phyloP scores from a whole-genome alignment of 23 tunicate genomes.

The Halocynthia aurantium region DNA sequence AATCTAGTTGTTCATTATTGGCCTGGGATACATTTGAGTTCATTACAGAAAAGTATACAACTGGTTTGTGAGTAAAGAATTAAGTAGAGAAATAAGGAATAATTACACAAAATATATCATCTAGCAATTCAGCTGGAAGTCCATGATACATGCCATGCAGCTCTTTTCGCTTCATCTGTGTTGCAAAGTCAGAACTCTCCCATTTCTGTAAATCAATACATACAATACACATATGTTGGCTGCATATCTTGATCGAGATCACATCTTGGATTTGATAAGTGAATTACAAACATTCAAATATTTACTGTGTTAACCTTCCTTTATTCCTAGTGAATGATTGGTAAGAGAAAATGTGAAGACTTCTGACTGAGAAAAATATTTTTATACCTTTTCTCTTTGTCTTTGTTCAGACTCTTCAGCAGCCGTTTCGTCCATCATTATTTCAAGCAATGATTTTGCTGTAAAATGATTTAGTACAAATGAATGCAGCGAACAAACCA shows the following conservation, averaged over 20 bases:
- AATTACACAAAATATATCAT: slow-evolving; percentile 40
- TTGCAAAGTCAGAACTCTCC: slow-evolving; percentile 3
- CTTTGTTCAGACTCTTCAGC: slow-evolving; percentile 29
- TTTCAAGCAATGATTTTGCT: slow-evolving; percentile 5
- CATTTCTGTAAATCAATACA: too few relatives aligned
- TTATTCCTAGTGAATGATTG: too few relatives aligned
- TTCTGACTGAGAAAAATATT: not conserved
- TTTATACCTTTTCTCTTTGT: slow-evolving; percentile 19
- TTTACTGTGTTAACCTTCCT: too few relatives aligned
- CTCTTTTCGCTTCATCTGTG: slow-evolving; percentile 37
- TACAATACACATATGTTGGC: not conserved
- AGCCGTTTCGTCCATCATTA: slow-evolving; percentile 40
- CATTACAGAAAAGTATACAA: too few relatives aligned
- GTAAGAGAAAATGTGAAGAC: not conserved
- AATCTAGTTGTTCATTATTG: slow-evolving; percentile 30
- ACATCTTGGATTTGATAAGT: too few relatives aligned
- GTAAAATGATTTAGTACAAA: too few relatives aligned
- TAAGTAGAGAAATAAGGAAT: too few relatives aligned
- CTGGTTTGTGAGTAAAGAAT: too few relatives aligned
- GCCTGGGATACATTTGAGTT: not conserved
- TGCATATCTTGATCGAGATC: not conserved
- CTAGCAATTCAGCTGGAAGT: slow-evolving; percentile 24
- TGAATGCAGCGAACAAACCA: too few relatives aligned
- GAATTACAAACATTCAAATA: not conserved
- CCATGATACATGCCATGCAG: slow-evolving; percentile 35